Percentiles rank a stretch among this genome's conserved stretches.
Evolutionary conservation across 2,888 invertebrate genomes (phyloP).

Genomic region (Monoplex corrugatus): DNA sequence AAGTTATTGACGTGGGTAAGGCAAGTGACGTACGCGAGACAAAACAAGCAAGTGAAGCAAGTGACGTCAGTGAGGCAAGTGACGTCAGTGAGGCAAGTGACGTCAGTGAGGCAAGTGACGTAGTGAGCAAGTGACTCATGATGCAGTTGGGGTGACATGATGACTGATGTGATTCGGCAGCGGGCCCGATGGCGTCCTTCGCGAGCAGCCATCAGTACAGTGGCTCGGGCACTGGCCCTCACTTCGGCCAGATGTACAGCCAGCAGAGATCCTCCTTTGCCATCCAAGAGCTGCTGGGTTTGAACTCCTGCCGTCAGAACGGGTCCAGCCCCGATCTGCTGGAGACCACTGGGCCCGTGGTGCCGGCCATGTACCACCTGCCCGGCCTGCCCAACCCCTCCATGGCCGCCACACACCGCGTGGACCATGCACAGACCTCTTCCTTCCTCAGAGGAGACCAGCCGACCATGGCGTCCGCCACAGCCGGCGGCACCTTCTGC

Average conservation of each 20-base stretch:
- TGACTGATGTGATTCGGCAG: too few relatives aligned
- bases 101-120: too few relatives aligned
- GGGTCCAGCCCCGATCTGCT: constrained; percentile 65
- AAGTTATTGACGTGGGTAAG: too few relatives aligned
- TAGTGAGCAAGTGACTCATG: too few relatives aligned
- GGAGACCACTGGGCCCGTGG: constrained; percentile 60
- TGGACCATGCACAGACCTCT: constrained; percentile 57
- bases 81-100: too few relatives aligned
- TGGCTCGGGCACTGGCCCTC: constrained; percentile 42
- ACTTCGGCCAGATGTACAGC: constrained; percentile 65
- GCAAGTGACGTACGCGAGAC: too few relatives aligned
- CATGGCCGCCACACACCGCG: constrained; percentile 49
- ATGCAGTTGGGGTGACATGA: too few relatives aligned
- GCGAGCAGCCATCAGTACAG: constrained; percentile 53
- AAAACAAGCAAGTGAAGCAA: too few relatives aligned
- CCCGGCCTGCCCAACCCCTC: constrained; percentile 54
- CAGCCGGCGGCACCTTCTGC: constrained; percentile 61
- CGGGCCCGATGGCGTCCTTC: constrained; percentile 49
- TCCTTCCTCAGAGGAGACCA: constrained; percentile 60
- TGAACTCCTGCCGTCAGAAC: constrained; percentile 64
- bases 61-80: too few relatives aligned
- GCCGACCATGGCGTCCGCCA: constrained; percentile 49
- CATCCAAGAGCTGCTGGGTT: constrained; percentile 92
- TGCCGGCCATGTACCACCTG: constrained; percentile 63
- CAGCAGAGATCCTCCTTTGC: constrained; percentile 93